phyloP scores from a whole-genome alignment of 2,797 vertebrate species.

The Dicrostonyx torquatus region DNA sequence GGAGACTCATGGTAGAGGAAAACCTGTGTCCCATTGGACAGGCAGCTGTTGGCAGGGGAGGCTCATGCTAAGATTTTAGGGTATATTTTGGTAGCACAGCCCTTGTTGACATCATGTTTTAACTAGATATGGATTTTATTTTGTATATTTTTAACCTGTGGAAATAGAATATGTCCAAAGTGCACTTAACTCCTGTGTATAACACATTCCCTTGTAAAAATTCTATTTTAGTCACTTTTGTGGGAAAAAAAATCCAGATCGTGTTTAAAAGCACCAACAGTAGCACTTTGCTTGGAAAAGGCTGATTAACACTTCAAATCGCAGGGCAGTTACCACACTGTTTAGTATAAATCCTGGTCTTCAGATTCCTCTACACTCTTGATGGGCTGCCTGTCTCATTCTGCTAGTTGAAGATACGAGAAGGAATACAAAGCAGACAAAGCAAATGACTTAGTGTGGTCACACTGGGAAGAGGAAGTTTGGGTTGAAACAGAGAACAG shows the following conservation, averaged over 20 bases:
- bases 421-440: not conserved
- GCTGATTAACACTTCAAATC: conserved; percentile 15
- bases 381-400: not conserved
- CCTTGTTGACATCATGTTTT: not conserved
- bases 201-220: conserved; percentile 11
- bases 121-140: not conserved
- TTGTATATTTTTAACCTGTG: not conserved
- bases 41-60: not conserved
- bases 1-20: not conserved
- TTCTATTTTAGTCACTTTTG: not conserved
- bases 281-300: not conserved
- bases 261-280: not conserved
- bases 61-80: not conserved
- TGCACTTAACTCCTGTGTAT: not conserved
- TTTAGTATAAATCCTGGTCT: not conserved
- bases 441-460: not conserved
- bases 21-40: not conserved
- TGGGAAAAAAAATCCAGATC: not conserved
- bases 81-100: not conserved
- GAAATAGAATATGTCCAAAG: conserved; percentile 5
- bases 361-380: not conserved
- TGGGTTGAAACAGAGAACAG: not conserved
- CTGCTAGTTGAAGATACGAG: too few species aligned
- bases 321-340: not conserved
- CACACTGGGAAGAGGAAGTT: not conserved